Conservation (phyloP, 2,888 invertebrate genomes). For the Hylaea fasciaria region DNA sequence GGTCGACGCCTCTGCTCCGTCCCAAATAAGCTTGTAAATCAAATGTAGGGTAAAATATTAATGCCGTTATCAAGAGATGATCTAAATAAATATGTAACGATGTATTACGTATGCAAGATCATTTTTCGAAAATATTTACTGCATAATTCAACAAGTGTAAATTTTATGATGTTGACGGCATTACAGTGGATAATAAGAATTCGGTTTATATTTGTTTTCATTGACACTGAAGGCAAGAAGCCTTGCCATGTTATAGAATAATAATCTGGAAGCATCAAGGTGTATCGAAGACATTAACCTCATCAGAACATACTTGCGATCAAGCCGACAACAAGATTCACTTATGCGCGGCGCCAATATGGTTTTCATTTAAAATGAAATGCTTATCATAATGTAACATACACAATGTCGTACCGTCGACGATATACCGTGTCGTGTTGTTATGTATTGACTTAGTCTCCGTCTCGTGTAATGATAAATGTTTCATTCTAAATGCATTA, state of each 20-base stretch:
- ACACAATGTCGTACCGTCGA: no score
- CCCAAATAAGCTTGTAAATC: slow-evolving; percentile 29
- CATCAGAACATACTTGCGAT: slow-evolving; percentile 23
- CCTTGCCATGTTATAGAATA: no score
- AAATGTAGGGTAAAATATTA: slow-evolving; percentile 38
- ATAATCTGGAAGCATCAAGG: no score
- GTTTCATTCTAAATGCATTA: slow-evolving; percentile 4
- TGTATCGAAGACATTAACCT: background rate
- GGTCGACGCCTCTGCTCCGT: slow-evolving; percentile 9
- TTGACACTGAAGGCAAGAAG: no score
- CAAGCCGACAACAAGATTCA: slow-evolving; percentile 11
- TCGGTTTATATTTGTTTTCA: no score
- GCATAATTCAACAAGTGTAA: slow-evolving; percentile 10
- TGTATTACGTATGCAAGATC: background rate
- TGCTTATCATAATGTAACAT: background rate
- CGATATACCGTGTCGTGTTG: background rate
- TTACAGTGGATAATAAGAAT: no score
- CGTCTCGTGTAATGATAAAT: background rate
- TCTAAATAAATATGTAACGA: slow-evolving; percentile 57
- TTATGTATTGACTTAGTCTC: background rate
- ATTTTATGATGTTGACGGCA: no score
- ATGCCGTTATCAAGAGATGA: slow-evolving; percentile 61
- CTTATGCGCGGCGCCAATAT: slow-evolving; percentile 16
- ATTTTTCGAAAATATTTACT: background rate
- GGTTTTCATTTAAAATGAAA: slow-evolving; percentile 6